Base-by-base conservation (phyloP, 2,113 vertebrate species). In the Prolemur simus region DNA sequence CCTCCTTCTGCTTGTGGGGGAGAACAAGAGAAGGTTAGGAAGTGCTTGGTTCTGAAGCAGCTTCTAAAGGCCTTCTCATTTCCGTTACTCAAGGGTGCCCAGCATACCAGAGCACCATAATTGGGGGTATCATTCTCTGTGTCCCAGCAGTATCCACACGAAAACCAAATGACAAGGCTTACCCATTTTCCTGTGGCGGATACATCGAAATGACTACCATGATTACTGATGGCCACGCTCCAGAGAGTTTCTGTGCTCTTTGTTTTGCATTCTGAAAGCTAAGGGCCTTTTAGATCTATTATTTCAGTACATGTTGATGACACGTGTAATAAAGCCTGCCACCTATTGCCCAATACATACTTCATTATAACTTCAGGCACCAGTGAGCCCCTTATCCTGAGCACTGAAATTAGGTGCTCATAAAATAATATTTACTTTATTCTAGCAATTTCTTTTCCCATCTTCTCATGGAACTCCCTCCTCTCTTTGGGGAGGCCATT, bases 211-310 rank as follows among this genome's bases (percentile, higher is more conserved):
- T 1, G 0, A 66, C 8, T n/a, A 12, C 64, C 12, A 2, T 42
- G 32, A 13, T 56, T 58, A 10, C 15, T 10, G 71, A 71, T 34
- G 56, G 9, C 63, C n/a, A 8, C 11, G 3, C 15, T 29, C 39
- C 54, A 11, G 4, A 68, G 23, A 89, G 66, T 82, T 66, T 42
- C 77, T 69, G 0, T 83, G 39, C 27, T 52, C 14, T 86, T 71
- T 39, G 10, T 76, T 96, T 94, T 52, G 14, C 80, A 54, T n/a
- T 69, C 49, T 96, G 37, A 52, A 71, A 71, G 64, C 32, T 18
- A 73, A 87, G 39, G 47, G 20, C 17, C 81, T 23, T 64, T 88
- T 39, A 25, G 23, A 49, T n/a, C 52, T 71, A 15, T 68, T 73
- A 18, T 37, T 91, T 85, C 52, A n/a, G 23, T 68, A 23, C 42